Percentiles rank a stretch among this genome's conserved stretches.
These are phyloP conservation scores for Tethea ocularis DNA, from an alignment of 2,888 invertebrate genomes.

Conservation along the genomic window DNA sequence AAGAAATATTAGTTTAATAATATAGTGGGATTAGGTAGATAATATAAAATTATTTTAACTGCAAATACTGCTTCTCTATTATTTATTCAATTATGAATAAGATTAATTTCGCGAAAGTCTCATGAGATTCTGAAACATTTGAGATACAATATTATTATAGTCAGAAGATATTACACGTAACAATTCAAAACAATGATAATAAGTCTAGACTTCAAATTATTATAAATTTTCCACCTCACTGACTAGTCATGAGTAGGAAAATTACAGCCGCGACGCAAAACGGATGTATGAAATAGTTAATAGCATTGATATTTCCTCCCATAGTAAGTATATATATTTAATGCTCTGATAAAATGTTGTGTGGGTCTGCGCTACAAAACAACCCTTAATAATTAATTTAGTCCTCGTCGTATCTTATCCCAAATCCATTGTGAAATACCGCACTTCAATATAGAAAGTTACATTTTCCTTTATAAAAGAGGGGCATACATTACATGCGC, in stretches of 20 bases:
- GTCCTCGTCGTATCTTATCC: not conserved
- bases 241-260: not conserved
- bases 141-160: not conserved
- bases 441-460: not conserved
- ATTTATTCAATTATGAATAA: slow-evolving; percentile 1
- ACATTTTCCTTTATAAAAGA: not conserved
- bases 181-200: slow-evolving; percentile 5
- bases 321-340: slow-evolving; percentile 3
- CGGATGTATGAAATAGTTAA: too few species aligned
- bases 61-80: not conserved
- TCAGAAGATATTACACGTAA: not conserved
- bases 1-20: not conserved
- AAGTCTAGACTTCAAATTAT: not conserved
- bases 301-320: not conserved
- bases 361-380: not conserved
- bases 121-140: not conserved
- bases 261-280: not conserved
- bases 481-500: not conserved
- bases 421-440: not conserved
- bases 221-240: not conserved
- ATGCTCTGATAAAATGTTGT: not conserved
- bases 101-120: not conserved
- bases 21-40: too few species aligned
- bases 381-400: slow-evolving; percentile 1
- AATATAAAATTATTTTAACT: not conserved